Conservation (phyloP, 2,797 vertebrate species). For the Odontamblyopus lacepedii region DNA sequence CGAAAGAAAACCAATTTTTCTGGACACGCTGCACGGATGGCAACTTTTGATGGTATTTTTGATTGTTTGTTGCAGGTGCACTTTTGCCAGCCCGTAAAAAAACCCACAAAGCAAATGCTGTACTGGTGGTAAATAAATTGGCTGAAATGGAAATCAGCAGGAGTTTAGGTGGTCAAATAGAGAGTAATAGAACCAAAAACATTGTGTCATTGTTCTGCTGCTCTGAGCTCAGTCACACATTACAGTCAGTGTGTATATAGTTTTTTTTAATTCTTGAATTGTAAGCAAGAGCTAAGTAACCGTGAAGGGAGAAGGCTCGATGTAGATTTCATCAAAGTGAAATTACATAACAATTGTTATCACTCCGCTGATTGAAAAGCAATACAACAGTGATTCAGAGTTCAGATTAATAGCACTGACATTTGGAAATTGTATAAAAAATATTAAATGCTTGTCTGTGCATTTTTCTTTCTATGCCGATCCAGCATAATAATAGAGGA, state of each 20-base stretch:
- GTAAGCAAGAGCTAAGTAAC: conserved; percentile 41
- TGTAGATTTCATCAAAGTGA: conserved; percentile 45
- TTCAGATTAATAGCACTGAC: conserved; percentile 26
- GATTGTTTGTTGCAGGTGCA: conserved; percentile 51
- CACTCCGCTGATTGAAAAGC: conserved; percentile 34
- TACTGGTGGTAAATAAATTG: conserved; percentile 62
- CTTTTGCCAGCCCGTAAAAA: conserved; percentile 48
- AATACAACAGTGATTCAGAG: conserved; percentile 27
- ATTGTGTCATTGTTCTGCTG: conserved; percentile 49
- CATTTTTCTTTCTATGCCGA: background rate
- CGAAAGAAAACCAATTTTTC: conserved; percentile 45
- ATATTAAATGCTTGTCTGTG: background rate
- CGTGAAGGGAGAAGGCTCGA: conserved; percentile 40
- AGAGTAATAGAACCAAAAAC: conserved; percentile 57
- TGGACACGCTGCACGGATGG: conserved; percentile 34
- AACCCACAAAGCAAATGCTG: conserved; percentile 44
- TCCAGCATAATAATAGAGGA: background rate
- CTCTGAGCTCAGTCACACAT: conserved; percentile 46
- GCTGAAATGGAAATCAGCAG: conserved; percentile 71
- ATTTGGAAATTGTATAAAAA: background rate
- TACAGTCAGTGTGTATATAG: conserved; percentile 45
- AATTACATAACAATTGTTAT: conserved; percentile 35
- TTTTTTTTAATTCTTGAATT: conserved; percentile 35
- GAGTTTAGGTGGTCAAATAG: conserved; percentile 65
- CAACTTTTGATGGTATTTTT: conserved; percentile 58